Conservation (phyloP, 2,113 vertebrate genomes). For the Perognathus longimembris region DNA sequence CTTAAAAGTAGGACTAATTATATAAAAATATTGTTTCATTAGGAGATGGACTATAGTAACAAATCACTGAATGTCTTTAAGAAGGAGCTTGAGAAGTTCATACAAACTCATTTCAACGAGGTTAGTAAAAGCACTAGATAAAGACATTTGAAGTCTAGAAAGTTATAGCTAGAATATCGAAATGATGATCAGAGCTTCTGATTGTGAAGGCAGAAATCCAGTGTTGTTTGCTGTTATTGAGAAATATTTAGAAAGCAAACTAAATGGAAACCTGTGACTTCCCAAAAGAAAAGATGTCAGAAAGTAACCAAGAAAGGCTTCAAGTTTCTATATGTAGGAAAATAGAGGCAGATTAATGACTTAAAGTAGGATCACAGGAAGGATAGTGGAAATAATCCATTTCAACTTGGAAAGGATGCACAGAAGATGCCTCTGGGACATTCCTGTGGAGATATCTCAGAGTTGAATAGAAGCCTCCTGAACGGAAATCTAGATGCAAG, state of each 20-base stretch:
- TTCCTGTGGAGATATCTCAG: not conserved
- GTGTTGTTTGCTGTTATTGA: not conserved
- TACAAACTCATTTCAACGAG: not conserved
- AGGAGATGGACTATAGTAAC: not conserved
- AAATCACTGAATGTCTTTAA: not conserved
- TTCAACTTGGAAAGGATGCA: not conserved
- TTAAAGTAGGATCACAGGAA: not conserved
- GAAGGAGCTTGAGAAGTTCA: not conserved
- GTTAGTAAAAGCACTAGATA: not conserved
- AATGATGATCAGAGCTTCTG: no score
- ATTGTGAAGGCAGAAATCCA: no score
- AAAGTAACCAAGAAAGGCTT: not conserved
- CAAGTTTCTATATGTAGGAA: not conserved
- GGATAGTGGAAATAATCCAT: not conserved
- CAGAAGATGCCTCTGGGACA: not conserved
- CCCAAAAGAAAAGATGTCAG: not conserved
- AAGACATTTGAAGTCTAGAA: not conserved
- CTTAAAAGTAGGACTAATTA: not conserved
- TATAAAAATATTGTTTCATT: not conserved
- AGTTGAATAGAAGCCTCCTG: not conserved
- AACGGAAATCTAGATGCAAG: not conserved
- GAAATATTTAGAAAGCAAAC: not conserved
- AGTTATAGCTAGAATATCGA: no score
- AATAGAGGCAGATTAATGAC: not conserved
- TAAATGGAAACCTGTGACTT: not conserved